Evolutionary conservation across 2,888 invertebrate genomes (phyloP).

Genomic region (Holacanthella duospinosa): DNA sequence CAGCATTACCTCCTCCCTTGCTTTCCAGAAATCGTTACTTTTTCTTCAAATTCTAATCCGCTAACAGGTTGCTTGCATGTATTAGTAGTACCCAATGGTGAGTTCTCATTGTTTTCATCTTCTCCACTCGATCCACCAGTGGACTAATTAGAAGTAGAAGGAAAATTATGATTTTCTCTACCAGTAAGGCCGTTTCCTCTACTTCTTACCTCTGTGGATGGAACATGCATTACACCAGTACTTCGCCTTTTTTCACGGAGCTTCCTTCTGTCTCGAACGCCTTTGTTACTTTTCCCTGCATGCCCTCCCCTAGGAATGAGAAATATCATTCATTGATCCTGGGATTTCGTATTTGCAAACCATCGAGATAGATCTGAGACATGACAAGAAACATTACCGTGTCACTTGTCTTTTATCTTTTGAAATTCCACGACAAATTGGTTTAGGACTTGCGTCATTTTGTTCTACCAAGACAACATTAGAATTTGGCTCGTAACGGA

Average conservation of each 20-base stretch:
- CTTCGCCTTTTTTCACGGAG: constrained; percentile 50
- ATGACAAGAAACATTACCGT: constrained; percentile 19
- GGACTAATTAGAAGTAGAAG: constrained; percentile 48
- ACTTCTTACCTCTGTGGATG: constrained; percentile 52
- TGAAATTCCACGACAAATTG: constrained; percentile 44
- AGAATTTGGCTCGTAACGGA: constrained; percentile 30
- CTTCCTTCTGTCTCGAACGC: constrained; percentile 50
- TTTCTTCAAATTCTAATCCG: constrained; percentile 29
- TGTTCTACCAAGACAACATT: constrained; percentile 39
- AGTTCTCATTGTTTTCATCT: constrained; percentile 46
- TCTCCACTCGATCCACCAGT: constrained; percentile 52
- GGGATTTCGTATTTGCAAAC: too few species aligned
- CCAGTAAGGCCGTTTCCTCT: constrained; percentile 37
- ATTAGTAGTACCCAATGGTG: constrained; percentile 45
- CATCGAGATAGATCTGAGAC: background rate
- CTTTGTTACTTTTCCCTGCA: constrained; percentile 49
- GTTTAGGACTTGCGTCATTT: constrained; percentile 44
- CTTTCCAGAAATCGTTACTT: constrained; percentile 12
- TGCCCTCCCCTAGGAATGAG: constrained; percentile 40
- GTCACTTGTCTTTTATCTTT: constrained; percentile 40
- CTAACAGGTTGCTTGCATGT: constrained; percentile 24
- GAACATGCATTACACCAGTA: constrained; percentile 51
- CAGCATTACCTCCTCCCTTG: constrained; percentile 13
- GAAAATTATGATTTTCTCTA: constrained; percentile 16
- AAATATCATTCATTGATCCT: background rate